These are phyloP conservation scores for Ceratotherium simum DNA, from an alignment of 2,113 vertebrate species.

Conservation along the genomic window DNA sequence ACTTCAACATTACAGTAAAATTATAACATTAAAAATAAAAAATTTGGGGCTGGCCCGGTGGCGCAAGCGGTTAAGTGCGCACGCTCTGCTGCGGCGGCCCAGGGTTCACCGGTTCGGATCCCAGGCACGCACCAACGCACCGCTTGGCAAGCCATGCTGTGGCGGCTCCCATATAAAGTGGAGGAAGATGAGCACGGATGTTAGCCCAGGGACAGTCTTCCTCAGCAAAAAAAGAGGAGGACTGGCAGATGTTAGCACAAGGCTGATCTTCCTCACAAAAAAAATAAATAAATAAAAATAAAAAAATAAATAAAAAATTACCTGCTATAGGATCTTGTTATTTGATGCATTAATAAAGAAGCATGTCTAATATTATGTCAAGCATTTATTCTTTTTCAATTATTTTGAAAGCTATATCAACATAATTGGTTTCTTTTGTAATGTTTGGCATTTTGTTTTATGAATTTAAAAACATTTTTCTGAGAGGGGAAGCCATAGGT, in stretches of 20 bases:
- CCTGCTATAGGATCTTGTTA: background rate
- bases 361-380: background rate
- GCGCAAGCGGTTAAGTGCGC: too few relatives aligned
- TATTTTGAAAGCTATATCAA: background rate
- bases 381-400: background rate
- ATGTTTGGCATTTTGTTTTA: background rate
- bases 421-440: slow-evolving; percentile 16
- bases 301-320: background rate
- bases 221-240: too few relatives aligned
- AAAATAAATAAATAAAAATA: too few relatives aligned
- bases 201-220: too few relatives aligned
- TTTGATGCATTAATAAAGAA: background rate
- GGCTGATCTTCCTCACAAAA: too few relatives aligned
- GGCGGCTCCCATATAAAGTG: too few relatives aligned
- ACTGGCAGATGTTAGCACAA: too few relatives aligned
- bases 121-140: too few relatives aligned
- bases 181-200: too few relatives aligned
- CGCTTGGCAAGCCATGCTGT: too few relatives aligned
- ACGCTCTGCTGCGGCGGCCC: too few relatives aligned
- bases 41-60: background rate
- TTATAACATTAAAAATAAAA: slow-evolving; percentile 28
- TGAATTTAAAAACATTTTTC: slow-evolving; percentile 19
- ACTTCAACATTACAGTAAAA: slow-evolving; percentile 38
- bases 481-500: background rate
- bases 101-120: too few relatives aligned